Percentiles rank a stretch among this genome's conserved stretches.
Evolutionary conservation across 2,888 invertebrate species (phyloP).

Genomic region (Periphyllus acericola): DNA sequence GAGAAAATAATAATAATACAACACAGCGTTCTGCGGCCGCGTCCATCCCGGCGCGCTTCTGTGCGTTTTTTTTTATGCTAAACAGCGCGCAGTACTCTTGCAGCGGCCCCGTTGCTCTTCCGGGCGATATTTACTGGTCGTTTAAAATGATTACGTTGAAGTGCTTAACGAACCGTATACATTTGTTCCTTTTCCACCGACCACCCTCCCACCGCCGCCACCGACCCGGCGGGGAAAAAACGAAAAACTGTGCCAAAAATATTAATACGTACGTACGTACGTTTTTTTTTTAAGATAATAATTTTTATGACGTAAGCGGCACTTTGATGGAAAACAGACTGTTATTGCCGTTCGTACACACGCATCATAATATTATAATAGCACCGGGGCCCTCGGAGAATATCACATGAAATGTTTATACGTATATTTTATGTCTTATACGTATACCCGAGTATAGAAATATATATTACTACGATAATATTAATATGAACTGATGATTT

Average conservation of each 20-base stretch:
- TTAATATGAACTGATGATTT: too few relatives aligned
- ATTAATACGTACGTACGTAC: neutral
- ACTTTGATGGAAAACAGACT: neutral
- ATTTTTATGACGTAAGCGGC: constrained; percentile 5
- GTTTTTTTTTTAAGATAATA: neutral
- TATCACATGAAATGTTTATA: too few relatives aligned
- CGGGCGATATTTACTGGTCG: constrained; percentile 6
- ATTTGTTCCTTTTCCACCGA: neutral
- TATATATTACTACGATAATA: too few relatives aligned
- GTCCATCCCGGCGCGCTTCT: too few relatives aligned
- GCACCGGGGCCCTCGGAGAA: neutral
- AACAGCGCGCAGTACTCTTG: neutral
- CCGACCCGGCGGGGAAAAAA: too few relatives aligned
- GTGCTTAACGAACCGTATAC: constrained; percentile 1
- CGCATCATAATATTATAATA: neutral
- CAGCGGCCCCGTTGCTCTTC: neutral
- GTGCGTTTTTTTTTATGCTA: neutral
- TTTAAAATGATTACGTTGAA: constrained; percentile 9
- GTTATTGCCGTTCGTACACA: neutral
- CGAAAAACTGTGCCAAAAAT: constrained; percentile 1
- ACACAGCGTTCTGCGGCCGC: too few relatives aligned
- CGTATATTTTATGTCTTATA: too few relatives aligned
- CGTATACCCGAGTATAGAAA: too few relatives aligned
- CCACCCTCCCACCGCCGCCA: too few relatives aligned
- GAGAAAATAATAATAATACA: neutral